Percentiles rank a stretch among this genome's conserved stretches.
phyloP scores from a whole-genome alignment of 2,113 vertebrate species.

The Indri indri region DNA sequence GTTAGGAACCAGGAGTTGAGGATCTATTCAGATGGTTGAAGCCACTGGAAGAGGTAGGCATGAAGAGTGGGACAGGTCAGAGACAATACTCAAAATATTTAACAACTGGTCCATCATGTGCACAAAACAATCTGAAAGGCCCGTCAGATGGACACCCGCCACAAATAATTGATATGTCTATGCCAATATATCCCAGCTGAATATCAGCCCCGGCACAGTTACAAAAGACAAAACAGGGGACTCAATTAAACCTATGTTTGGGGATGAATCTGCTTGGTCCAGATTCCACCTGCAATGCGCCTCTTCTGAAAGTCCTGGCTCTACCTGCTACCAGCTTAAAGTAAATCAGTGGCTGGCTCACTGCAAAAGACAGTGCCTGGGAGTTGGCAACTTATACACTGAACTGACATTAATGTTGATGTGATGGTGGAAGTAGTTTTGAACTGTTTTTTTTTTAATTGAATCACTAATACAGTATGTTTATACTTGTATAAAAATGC shows the following conservation, averaged over 20 bases:
- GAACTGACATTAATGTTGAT: not conserved
- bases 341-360: not conserved
- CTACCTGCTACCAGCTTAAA: not conserved
- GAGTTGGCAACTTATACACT: not conserved
- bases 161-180: not conserved
- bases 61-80: not conserved
- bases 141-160: not conserved
- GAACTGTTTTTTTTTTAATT: not conserved
- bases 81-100: constrained; percentile 1
- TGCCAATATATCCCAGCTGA: not conserved
- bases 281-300: not conserved
- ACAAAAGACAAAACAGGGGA: not conserved
- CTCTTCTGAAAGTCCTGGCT: not conserved
- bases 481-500: not conserved
- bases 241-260: not conserved
- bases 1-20: not conserved
- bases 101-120: not conserved
- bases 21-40: not conserved
- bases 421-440: not conserved
- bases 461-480: not conserved
- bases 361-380: not conserved
- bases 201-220: not conserved
- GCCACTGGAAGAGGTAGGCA: not conserved
- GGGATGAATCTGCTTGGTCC: not conserved
- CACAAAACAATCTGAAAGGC: not conserved